Evolutionary conservation across 2,113 vertebrate species (phyloP).

Genomic region (Ptyas mucosa): DNA sequence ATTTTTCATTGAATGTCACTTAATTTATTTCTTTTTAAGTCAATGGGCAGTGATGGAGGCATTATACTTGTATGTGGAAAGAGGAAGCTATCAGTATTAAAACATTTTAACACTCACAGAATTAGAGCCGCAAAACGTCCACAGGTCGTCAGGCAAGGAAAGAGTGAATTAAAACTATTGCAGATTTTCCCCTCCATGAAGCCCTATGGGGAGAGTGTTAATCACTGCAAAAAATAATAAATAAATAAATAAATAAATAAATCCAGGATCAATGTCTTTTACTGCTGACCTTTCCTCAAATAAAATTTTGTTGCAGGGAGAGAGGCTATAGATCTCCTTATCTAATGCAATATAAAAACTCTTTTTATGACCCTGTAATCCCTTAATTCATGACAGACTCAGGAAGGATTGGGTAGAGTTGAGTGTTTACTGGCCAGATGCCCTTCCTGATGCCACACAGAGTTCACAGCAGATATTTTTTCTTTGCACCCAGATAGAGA

Average conservation of each 20-base stretch:
- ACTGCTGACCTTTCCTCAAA: neutral
- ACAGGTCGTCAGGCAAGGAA: neutral
- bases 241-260: too few relatives aligned
- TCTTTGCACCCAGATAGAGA: neutral
- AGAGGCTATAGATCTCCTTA: conserved; percentile 31
- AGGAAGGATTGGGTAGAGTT: neutral
- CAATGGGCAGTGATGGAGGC: neutral
- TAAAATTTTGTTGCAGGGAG: conserved; percentile 11
- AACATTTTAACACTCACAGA: neutral
- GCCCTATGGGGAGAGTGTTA: conserved; percentile 9
- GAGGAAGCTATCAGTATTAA: neutral
- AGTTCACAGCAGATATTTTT: neutral
- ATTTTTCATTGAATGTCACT: neutral
- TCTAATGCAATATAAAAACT: conserved; percentile 29
- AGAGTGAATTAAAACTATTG: neutral
- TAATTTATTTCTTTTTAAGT: neutral
- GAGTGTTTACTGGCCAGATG: neutral
- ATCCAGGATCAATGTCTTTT: neutral
- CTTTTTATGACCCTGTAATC: neutral
- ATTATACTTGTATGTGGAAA: neutral
- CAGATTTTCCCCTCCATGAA: neutral
- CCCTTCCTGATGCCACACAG: neutral
- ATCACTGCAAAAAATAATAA: neutral
- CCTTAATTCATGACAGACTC: neutral
- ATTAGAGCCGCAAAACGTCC: neutral